Conservation (phyloP, 2,888 invertebrate species). For the Dione vanillae region DNA sequence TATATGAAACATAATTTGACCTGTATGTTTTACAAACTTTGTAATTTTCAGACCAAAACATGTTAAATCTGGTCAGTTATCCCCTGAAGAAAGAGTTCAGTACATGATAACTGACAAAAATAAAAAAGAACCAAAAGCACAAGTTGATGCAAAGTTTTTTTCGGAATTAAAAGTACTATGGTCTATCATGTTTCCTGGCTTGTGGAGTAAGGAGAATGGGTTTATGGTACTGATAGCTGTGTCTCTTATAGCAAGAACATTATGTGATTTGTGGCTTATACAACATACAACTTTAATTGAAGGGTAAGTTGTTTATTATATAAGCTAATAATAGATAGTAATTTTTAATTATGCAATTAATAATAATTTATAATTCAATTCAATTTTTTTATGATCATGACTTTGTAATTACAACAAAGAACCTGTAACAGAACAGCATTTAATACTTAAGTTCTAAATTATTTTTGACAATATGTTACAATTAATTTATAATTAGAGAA, state of each 20-base stretch:
- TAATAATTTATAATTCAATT: too few species aligned
- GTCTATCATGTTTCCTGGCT: slow-evolving; percentile 91
- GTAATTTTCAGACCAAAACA: slow-evolving; percentile 50
- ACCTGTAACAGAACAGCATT: too few species aligned
- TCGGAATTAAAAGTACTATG: slow-evolving; percentile 87
- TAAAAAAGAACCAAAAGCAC: slow-evolving; percentile 86
- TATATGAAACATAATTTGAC: too few species aligned
- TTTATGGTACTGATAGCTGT: slow-evolving; percentile 90
- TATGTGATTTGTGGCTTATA: slow-evolving; percentile 99
- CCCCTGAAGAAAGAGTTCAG: slow-evolving; percentile 89
- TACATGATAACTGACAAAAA: slow-evolving; percentile 90
- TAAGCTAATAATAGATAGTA: neutral
- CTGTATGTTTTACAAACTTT: neutral
- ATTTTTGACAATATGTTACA: too few species aligned
- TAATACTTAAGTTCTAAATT: too few species aligned
- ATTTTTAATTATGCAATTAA: neutral
- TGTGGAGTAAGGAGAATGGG: slow-evolving; percentile 90
- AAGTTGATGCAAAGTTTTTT: slow-evolving; percentile 90
- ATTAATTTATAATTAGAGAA: too few species aligned
- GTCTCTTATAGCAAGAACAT: slow-evolving; percentile 93
- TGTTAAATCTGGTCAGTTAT: slow-evolving; percentile 56
- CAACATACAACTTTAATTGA: slow-evolving; percentile 97
- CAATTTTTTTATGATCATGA: too few species aligned
- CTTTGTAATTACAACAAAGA: too few species aligned
- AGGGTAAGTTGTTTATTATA: slow-evolving; percentile 83